Conservation (phyloP, 2,113 vertebrate genomes). For the Rhinopomastus cyanomelas region DNA sequence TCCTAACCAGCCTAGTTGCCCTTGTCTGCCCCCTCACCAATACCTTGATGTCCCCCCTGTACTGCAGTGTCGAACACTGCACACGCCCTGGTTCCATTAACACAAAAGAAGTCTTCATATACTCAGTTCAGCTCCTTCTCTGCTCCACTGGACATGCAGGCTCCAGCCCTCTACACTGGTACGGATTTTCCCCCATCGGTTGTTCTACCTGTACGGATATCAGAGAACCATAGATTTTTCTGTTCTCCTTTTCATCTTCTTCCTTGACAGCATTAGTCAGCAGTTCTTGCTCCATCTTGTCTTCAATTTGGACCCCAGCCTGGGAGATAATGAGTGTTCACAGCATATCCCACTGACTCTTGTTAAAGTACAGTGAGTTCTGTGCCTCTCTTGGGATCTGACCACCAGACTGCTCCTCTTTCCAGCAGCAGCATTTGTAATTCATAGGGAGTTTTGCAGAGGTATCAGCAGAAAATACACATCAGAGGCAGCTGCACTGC, state of each 20-base stretch:
- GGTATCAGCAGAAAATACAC: not conserved
- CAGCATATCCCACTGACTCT: not conserved
- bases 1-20: too few relatives aligned
- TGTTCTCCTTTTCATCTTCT: not conserved
- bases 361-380: not conserved
- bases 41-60: too few relatives aligned
- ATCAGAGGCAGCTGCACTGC: not conserved
- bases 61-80: too few relatives aligned
- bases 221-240: not conserved
- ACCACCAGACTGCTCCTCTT: not conserved
- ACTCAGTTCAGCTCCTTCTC: not conserved
- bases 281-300: slow-evolving; percentile 19
- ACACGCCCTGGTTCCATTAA: not conserved
- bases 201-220: not conserved
- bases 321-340: slow-evolving; percentile 17
- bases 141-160: not conserved
- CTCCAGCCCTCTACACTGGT: not conserved
- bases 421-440: not conserved
- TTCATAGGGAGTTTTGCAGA: not conserved
- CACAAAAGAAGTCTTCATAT: not conserved
- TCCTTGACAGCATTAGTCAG: not conserved
- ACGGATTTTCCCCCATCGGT: not conserved
- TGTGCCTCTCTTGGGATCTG: not conserved
- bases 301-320: not conserved
- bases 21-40: too few relatives aligned